Base-by-base conservation (phyloP, 2,888 invertebrate species). In the Punctoribates punctum region DNA sequence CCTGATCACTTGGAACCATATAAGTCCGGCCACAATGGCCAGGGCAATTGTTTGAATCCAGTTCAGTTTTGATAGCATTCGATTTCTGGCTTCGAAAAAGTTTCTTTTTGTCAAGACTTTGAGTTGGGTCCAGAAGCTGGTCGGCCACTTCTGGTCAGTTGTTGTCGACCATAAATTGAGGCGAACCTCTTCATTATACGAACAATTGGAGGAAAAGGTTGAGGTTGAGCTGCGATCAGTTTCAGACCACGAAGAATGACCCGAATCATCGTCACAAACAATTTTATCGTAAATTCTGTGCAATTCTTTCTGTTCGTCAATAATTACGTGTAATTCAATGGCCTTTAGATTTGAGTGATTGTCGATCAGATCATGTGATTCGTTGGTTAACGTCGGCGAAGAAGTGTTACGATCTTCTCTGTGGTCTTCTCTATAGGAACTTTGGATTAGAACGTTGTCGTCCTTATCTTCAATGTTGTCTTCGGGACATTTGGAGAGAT, bases 111-210 rank as follows among this genome's bases (percentile, higher is more conserved):
- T 89, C 80, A 92, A 85, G 78, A 91, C 89, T 84, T 88, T 88
- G 82, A 91, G 90, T 83, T 92, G 91, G 17, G 90, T 91, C 87
- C 88, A 89, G 83, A 91, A 91, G 78, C 89, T 88, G n/a, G 91
- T 91, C 72, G 90, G 90, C 88, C 90, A 90, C 77, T 88, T 84
- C 25, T 79, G 78, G 6, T 80, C 75, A 13, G 54, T 25, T 8
- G 73, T 9, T 51, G 20, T 4, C 57, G 46, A 62, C 48, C n/a
- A 57, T 74, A 42, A 17, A 38, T 38, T 74, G 15, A 57, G n/a
- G 27, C 51, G 60, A 46, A 65, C 38, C 1, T 77, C 76, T 9
- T 77, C 65, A 46, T 67, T 51, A 20, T 54, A 60, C 17, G 51
- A 67, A 42, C 75, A 78, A 27, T 72, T 70, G n/a, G 78, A 73